These are phyloP conservation scores for Trinorchestia longiramus DNA, from an alignment of 1,140 invertebrate genomes.

Conservation along the genomic window DNA sequence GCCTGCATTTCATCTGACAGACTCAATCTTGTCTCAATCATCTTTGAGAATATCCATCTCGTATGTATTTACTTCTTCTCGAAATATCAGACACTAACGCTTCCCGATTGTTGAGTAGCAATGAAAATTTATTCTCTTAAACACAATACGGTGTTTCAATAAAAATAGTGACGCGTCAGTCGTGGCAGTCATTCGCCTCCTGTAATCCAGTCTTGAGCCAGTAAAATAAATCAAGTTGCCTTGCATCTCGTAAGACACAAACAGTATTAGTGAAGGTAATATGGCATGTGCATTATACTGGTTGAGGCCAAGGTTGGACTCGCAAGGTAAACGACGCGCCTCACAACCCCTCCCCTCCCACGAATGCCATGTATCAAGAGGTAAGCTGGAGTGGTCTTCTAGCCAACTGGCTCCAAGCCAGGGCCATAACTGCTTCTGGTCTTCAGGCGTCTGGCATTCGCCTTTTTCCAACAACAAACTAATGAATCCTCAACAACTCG, in stretches of 20 bases:
- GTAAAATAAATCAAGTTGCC: background rate
- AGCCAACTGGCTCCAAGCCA: conserved; percentile 23
- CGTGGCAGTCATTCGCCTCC: too few species aligned
- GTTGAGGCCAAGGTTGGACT: background rate
- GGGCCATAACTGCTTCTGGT: background rate
- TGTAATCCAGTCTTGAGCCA: background rate
- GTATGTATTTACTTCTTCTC: too few species aligned
- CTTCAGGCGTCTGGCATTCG: background rate
- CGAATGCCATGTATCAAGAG: background rate
- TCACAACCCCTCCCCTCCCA: background rate
- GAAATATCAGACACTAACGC: too few species aligned
- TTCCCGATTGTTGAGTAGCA: too few species aligned
- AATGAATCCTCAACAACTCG: background rate
- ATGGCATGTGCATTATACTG: background rate
- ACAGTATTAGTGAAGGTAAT: too few species aligned
- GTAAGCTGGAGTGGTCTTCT: conserved; percentile 5
- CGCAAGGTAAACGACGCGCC: background rate
- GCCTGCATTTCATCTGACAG: too few species aligned
- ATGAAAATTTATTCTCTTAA: too few species aligned
- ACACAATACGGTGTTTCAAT: too few species aligned
- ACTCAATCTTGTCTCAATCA: too few species aligned
- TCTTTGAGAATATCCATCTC: too few species aligned
- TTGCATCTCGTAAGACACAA: too few species aligned
- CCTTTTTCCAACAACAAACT: background rate
- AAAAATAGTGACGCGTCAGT: too few species aligned